These are phyloP conservation scores for Agapornis canus DNA, from an alignment of 2,797 vertebrate genomes.

Conservation along the genomic window DNA sequence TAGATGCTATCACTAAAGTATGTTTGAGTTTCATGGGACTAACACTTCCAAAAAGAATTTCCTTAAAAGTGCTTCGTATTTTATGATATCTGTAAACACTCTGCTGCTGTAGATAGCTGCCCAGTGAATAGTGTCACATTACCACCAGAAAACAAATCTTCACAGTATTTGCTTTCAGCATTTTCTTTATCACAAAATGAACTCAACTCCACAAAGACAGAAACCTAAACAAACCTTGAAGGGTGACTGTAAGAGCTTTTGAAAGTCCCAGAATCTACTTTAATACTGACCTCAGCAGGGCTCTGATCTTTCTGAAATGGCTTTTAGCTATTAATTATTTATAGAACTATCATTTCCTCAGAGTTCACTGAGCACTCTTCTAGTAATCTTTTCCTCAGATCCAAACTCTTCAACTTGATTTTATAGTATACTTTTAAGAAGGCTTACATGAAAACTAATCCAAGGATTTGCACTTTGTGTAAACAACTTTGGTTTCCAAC, in stretches of 20 bases:
- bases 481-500: conserved; percentile 48
- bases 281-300: conserved; percentile 24
- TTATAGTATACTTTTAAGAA: conserved; percentile 39
- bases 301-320: conserved; percentile 28
- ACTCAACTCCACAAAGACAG: conserved; percentile 25
- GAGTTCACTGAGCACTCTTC: conserved; percentile 2
- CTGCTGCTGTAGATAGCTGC: background rate
- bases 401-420: conserved; percentile 33
- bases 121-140: conserved; percentile 38
- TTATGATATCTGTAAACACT: conserved; percentile 66
- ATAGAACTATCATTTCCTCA: conserved; percentile 24
- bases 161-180: conserved; percentile 31
- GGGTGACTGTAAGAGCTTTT: conserved; percentile 46
- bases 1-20: background rate
- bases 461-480: conserved; percentile 15
- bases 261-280: conserved; percentile 27
- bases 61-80: conserved; percentile 64
- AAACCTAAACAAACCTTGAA: conserved; percentile 57
- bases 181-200: conserved; percentile 46
- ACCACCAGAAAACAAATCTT: conserved; percentile 29
- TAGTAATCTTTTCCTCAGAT: conserved; percentile 37
- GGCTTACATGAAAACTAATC: conserved; percentile 41
- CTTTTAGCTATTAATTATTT: conserved; percentile 65
- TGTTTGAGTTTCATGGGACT: conserved; percentile 51
- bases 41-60: conserved; percentile 46